These are phyloP conservation scores for Mythimna ferrago DNA, from an alignment of 2,888 invertebrate species.

Conservation along the genomic window DNA sequence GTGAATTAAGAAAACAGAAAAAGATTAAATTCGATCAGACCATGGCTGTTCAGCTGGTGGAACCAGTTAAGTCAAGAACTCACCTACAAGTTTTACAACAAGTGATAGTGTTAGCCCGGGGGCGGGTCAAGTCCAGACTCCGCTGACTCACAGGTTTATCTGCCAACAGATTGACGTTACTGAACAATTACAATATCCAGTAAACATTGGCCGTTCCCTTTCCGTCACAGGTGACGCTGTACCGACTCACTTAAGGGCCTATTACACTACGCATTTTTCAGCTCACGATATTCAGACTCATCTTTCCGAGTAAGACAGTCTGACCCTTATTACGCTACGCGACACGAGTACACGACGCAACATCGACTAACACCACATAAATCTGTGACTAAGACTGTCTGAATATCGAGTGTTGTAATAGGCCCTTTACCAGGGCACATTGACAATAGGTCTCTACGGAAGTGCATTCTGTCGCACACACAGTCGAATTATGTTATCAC, in stretches of 20 bases:
- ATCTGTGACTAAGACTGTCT: too few relatives aligned
- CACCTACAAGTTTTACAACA: background rate
- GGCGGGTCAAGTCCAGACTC: slow-evolving; percentile 10
- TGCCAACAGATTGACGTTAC: background rate
- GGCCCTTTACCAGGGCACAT: background rate
- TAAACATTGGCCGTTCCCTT: background rate
- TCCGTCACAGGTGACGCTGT: background rate
- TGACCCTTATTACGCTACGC: too few relatives aligned
- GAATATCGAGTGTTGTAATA: too few relatives aligned
- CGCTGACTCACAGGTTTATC: slow-evolving; percentile 3
- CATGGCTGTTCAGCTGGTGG: background rate
- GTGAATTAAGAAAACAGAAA: background rate
- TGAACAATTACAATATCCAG: background rate
- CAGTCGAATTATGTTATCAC: too few relatives aligned
- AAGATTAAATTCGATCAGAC: background rate
- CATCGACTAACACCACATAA: too few relatives aligned
- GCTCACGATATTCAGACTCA: too few relatives aligned
- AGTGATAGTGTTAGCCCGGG: slow-evolving; percentile 2
- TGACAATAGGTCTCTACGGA: background rate
- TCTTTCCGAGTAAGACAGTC: too few relatives aligned
- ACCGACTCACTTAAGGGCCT: background rate
- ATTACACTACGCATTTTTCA: too few relatives aligned
- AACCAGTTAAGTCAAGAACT: background rate
- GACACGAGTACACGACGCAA: too few relatives aligned
- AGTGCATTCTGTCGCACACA: background rate